phyloP scores from a whole-genome alignment of 2,113 vertebrate species.

The Eptesicus fuscus region DNA sequence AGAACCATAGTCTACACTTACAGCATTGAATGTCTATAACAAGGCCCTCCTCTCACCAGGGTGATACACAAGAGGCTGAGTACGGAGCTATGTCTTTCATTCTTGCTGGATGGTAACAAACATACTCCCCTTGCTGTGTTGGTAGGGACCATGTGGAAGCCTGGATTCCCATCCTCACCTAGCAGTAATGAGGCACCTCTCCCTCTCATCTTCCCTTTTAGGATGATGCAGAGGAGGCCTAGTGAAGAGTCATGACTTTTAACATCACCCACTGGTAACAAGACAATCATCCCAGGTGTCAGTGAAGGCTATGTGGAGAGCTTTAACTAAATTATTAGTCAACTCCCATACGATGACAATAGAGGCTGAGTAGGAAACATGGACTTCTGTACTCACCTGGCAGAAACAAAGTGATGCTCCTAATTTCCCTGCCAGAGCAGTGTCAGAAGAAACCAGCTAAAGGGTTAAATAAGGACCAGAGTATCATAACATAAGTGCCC shows the following conservation, averaged over 20 bases:
- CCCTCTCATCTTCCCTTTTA: background rate
- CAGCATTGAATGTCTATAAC: background rate
- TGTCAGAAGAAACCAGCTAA: background rate
- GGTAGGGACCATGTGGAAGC: background rate
- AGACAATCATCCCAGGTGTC: background rate
- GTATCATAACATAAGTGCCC: background rate
- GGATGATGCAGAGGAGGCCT: background rate
- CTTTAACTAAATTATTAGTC: no score
- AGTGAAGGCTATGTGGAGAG: background rate
- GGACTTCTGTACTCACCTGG: background rate
- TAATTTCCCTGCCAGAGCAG: background rate
- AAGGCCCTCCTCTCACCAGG: background rate
- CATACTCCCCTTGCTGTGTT: background rate
- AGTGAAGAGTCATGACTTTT: background rate
- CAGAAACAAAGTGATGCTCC: background rate
- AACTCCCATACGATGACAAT: background rate
- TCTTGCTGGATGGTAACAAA: background rate
- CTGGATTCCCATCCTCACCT: background rate
- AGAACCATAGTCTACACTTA: background rate
- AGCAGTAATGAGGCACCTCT: background rate
- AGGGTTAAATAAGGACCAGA: slow-evolving; percentile 19
- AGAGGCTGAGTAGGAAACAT: background rate
- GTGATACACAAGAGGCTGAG: background rate
- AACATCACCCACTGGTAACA: background rate
- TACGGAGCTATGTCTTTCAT: background rate